Evolutionary conservation across 1,140 invertebrate genomes (phyloP).

Genomic region (Aricia agestis): DNA sequence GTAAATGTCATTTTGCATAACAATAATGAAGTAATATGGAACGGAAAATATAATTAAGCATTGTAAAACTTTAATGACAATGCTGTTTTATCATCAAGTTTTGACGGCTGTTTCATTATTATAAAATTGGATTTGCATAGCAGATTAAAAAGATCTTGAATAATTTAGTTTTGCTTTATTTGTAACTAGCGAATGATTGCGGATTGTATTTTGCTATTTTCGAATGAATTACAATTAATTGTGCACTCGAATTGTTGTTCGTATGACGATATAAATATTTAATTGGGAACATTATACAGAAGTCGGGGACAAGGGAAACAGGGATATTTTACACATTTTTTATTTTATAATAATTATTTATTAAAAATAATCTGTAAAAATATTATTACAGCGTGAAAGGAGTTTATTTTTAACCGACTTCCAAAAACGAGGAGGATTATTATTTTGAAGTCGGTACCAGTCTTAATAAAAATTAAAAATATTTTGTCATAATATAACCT

Average conservation of each 20-base stretch:
- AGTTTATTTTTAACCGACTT: too few species aligned
- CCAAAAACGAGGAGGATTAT: too few species aligned
- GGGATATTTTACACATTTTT: too few species aligned
- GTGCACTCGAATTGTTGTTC: background rate
- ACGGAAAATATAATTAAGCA: constrained; percentile 12
- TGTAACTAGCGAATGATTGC: background rate
- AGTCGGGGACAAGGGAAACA: background rate
- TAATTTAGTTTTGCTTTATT: constrained; percentile 14
- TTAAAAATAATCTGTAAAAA: too few species aligned
- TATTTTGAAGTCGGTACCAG: too few species aligned
- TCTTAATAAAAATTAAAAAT: too few species aligned
- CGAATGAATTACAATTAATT: constrained; percentile 7
- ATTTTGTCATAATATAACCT: too few species aligned
- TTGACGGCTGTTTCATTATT: constrained; percentile 12
- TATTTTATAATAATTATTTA: too few species aligned
- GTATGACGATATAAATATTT: background rate
- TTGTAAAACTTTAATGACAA: constrained; percentile 17
- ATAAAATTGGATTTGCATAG: constrained; percentile 15
- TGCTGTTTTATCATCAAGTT: constrained; percentile 11
- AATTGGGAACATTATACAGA: background rate
- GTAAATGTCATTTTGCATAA: constrained; percentile 10
- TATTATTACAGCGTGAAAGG: too few species aligned
- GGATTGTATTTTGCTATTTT: constrained; percentile 7
- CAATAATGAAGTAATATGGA: constrained; percentile 1
- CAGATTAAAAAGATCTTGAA: constrained; percentile 12